Percentiles rank a stretch among this genome's conserved stretches.
phyloP scores from a whole-genome alignment of 2,797 vertebrate genomes.

The Paguma larvata region DNA sequence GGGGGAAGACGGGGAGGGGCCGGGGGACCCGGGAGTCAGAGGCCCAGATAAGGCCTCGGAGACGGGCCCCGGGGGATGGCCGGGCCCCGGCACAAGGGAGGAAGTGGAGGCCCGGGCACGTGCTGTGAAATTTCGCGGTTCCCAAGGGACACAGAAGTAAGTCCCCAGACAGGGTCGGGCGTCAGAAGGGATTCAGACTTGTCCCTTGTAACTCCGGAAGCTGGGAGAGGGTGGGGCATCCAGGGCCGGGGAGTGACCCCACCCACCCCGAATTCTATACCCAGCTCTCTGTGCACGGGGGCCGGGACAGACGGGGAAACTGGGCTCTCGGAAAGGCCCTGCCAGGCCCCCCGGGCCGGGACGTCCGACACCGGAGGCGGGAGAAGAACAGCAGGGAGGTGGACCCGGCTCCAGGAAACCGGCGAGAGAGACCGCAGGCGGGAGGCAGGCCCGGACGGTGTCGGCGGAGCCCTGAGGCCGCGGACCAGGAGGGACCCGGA shows the following conservation, averaged over 20 bases:
- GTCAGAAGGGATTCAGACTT: accelerated
- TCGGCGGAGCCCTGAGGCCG: accelerated
- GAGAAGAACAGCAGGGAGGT: accelerated
- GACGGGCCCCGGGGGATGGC: not conserved
- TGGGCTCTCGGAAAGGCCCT: accelerated
- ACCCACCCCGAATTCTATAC: not conserved
- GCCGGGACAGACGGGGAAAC: accelerated
- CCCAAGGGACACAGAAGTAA: not conserved
- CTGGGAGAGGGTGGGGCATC: not conserved
- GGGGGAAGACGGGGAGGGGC: accelerated
- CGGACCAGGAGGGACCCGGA: accelerated
- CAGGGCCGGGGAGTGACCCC: accelerated
- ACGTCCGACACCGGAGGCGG: accelerated
- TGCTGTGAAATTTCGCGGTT: accelerated
- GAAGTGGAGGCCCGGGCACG: accelerated
- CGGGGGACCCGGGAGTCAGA: accelerated
- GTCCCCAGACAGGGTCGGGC: not conserved
- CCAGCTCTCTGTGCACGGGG: not conserved
- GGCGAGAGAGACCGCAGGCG: too few species aligned
- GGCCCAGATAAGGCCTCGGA: not conserved
- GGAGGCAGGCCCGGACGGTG: not conserved
- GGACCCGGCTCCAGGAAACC: accelerated
- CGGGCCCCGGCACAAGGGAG: not conserved
- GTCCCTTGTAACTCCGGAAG: too few species aligned
- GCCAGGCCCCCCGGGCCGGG: accelerated